phyloP scores from a whole-genome alignment of 1,140 invertebrate genomes.

The Colletes gigas region DNA sequence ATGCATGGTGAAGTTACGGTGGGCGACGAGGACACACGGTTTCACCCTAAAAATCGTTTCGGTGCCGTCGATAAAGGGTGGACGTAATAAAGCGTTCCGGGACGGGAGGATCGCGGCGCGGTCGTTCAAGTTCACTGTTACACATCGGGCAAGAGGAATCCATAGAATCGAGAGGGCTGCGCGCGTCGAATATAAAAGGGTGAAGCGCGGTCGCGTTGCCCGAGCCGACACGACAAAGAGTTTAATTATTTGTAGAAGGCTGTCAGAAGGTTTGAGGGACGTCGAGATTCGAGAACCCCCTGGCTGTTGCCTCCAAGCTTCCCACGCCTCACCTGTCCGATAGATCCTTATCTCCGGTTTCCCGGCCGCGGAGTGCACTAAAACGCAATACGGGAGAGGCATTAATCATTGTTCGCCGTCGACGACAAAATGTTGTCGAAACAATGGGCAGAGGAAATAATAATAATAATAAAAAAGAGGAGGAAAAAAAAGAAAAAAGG shows the following conservation, averaged over 20 bases:
- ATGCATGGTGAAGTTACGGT: no score
- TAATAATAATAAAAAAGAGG: conserved; percentile 8
- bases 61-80: no score
- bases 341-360: conserved; percentile 57
- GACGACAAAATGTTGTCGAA: conserved; percentile 51
- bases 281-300: conserved; percentile 23
- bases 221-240: conserved; percentile 44
- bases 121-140: conserved; percentile 20
- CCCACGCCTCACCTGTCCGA: conserved; percentile 66
- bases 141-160: conserved; percentile 27
- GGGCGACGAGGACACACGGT: neutral
- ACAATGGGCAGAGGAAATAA: conserved; percentile 54
- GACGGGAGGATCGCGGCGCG: conserved; percentile 1
- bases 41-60: conserved; percentile 1
- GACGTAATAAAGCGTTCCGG: neutral
- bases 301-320: conserved; percentile 32
- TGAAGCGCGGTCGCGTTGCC: conserved; percentile 16
- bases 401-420: conserved; percentile 50
- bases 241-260: conserved; percentile 50
- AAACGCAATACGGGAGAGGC: conserved; percentile 15
- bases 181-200: conserved; percentile 22
- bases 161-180: conserved; percentile 41
- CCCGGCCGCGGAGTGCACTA: conserved; percentile 16
- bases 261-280: conserved; percentile 48
- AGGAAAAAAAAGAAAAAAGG: neutral